Base-by-base conservation (phyloP, 2,888 invertebrate species). In the Patella caerulea region DNA sequence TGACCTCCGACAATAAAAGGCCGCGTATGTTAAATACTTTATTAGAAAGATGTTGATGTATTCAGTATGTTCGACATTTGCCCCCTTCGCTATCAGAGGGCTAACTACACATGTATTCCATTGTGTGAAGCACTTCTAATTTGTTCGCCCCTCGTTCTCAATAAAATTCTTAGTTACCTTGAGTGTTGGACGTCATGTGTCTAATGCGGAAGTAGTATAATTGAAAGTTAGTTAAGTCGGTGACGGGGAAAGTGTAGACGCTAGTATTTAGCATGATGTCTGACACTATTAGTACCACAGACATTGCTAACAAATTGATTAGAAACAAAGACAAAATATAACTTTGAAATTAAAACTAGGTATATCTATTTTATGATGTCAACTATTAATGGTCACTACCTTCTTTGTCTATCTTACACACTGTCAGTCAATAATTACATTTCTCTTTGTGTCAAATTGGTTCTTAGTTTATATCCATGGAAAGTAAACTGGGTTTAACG, bases 31-130 rank as follows among this genome's bases (percentile, higher is more conserved):
- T 65, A 65, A 65, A 19, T 65, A 65, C 65, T 19, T n/a, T 4
- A 65, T 19, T 19, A 65, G 19, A 19, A 65, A 65, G 11, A 19
- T 19, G 19, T 59, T 59, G 65, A 65, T 65, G 19, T 65, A 19
- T 65, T 65, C 65, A 65, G 19, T 65, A 65, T 65, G 65, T 65
- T 65, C 65, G 65, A 65, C n/a, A 11, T 65, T 65, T 65, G n/a
- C 19, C 19, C 19, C 65, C 65, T 65, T 65, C 65, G n/a, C 19
- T 19, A 19, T 19, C 19, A 19, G 19, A 65, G 65, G 19, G 65
- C 65, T 65, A 65, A 65, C 2, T 65, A 65, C n/a, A 65, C 12
- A 65, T 19, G 65, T 19, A 65, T 19, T 65, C 65, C 19, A 19
- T 19, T 17, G 65, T 65, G 65, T 65, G 65, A 65, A 65, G 19